Conservation (phyloP, 2,888 invertebrate genomes). For the Cantharis rufa region DNA sequence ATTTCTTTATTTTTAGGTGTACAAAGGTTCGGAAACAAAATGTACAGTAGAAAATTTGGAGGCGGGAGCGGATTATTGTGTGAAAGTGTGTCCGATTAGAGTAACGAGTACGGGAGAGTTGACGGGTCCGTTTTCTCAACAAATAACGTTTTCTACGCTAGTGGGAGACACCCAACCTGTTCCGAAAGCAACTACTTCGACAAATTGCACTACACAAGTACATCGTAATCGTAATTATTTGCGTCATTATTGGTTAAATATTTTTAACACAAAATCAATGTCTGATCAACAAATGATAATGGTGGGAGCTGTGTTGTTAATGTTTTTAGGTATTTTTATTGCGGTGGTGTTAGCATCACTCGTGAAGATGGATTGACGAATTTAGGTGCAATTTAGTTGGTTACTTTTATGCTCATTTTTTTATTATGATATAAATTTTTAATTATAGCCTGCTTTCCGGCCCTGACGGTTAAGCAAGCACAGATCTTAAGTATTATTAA, state of each 20-base stretch:
- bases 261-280: constrained; percentile 47
- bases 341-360: constrained; percentile 44
- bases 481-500: constrained; percentile 52
- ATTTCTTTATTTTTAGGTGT: constrained; percentile 60
- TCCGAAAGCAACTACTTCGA: constrained; percentile 46
- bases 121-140: constrained; percentile 72
- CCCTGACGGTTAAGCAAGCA: constrained; percentile 28
- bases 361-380: constrained; percentile 31
- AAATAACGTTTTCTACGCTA: constrained; percentile 63
- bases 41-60: constrained; percentile 71
- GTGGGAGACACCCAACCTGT: constrained; percentile 52
- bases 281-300: constrained; percentile 65
- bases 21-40: constrained; percentile 67
- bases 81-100: constrained; percentile 80
- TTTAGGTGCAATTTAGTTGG: constrained; percentile 42
- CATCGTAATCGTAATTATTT: constrained; percentile 33
- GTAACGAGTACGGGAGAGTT: constrained; percentile 63
- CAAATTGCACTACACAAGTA: constrained; percentile 36
- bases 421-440: constrained; percentile 27
- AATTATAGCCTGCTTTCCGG: constrained; percentile 31
- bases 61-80: constrained; percentile 74
- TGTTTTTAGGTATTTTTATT: constrained; percentile 47
- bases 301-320: constrained; percentile 53
- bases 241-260: constrained; percentile 31
- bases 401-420: constrained; percentile 36